Evolutionary conservation across 2,888 invertebrate genomes (phyloP).

Genomic region (Phengaris arion): DNA sequence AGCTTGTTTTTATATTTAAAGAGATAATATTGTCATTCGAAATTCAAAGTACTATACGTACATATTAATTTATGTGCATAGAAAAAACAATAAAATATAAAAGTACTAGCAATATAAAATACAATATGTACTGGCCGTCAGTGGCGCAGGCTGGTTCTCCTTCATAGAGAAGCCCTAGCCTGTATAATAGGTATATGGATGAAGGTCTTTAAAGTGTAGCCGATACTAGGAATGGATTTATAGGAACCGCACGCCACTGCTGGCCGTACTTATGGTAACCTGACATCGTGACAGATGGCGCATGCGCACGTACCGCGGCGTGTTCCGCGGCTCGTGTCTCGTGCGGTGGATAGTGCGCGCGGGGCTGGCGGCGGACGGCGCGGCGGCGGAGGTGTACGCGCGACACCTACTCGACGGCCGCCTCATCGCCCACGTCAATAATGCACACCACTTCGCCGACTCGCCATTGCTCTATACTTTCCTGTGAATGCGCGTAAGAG

Average conservation of each 20-base stretch:
- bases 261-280: background rate
- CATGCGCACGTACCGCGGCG: slow-evolving; percentile 86
- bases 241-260: too few species aligned
- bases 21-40: too few species aligned
- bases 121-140: too few species aligned
- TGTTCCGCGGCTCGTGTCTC: slow-evolving; percentile 91
- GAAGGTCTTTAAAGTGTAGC: too few species aligned
- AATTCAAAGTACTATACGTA: too few species aligned
- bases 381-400: slow-evolving; percentile 90
- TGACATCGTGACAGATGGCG: slow-evolving; percentile 81
- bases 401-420: slow-evolving; percentile 90
- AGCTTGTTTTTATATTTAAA: too few species aligned
- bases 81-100: background rate
- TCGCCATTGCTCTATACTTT: slow-evolving; percentile 90
- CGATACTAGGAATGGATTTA: too few species aligned
- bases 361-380: slow-evolving; percentile 87
- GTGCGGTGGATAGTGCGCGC: slow-evolving; percentile 92
- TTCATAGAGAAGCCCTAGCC: too few species aligned
- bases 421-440: slow-evolving; percentile 89
- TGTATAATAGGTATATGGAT: too few species aligned
- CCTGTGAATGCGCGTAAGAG: slow-evolving; percentile 46
- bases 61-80: background rate
- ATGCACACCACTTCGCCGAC: slow-evolving; percentile 92
- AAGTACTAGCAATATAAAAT: too few species aligned
- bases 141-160: too few species aligned